Evolutionary conservation across 2,113 vertebrate genomes (phyloP).

Genomic region (Rhynchomys soricoides): DNA sequence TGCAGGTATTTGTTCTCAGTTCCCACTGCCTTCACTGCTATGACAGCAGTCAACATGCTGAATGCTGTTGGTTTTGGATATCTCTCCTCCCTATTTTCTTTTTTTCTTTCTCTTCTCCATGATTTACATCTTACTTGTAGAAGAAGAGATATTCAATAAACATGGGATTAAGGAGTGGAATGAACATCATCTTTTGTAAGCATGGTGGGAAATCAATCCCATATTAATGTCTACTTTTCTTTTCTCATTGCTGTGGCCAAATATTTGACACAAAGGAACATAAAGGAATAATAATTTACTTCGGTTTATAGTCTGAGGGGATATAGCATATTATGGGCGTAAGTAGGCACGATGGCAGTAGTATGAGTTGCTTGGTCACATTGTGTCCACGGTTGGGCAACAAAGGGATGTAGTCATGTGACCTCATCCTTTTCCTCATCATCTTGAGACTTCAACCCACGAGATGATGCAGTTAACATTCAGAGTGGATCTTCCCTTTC

Average conservation of each 20-base stretch:
- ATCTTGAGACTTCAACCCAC: background rate
- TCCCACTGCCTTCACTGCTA: background rate
- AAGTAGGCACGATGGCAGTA: background rate
- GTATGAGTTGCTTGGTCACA: background rate
- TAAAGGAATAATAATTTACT: background rate
- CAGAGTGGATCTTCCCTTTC: background rate
- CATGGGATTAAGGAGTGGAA: background rate
- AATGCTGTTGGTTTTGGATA: background rate
- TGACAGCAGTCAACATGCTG: background rate
- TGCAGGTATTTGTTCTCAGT: background rate
- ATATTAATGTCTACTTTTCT: background rate
- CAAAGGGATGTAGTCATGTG: background rate
- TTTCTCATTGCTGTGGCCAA: background rate
- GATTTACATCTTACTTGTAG: background rate
- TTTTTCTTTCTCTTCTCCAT: background rate
- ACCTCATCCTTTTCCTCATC: background rate
- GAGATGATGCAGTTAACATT: background rate
- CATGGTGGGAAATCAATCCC: background rate
- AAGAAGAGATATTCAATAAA: background rate
- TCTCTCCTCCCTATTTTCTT: background rate
- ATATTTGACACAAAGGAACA: background rate
- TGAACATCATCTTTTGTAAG: background rate
- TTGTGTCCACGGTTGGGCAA: background rate
- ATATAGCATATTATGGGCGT: background rate
- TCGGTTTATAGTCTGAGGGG: background rate